Percentiles rank a stretch among this genome's conserved stretches.
Evolutionary conservation across 2,888 invertebrate species (phyloP).

Genomic region (Disparrhopalites patrizii): DNA sequence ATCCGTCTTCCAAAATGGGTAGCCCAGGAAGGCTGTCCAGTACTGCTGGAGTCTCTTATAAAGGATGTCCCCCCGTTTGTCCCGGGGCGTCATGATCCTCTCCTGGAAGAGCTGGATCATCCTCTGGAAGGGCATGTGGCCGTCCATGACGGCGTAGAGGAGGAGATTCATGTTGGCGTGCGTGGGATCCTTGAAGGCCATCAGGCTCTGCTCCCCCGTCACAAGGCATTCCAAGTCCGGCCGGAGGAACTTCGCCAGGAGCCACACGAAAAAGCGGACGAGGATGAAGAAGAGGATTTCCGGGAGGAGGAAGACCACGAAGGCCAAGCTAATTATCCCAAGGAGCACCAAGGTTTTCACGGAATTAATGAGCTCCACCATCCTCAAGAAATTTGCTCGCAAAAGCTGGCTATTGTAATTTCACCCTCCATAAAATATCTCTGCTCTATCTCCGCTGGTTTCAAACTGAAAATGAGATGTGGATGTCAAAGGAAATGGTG

Average conservation of each 20-base stretch:
- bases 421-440: no score
- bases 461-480: no score
- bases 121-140: not conserved
- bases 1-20: slow-evolving; percentile 12
- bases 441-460: no score
- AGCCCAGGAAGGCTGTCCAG: not conserved
- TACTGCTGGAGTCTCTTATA: slow-evolving; percentile 1
- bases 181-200: not conserved
- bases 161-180: not conserved
- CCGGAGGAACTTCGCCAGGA: not conserved
- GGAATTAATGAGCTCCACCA: no score
- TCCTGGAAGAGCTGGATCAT: not conserved
- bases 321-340: no score
- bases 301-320: no score
- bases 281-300: not conserved
- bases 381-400: no score
- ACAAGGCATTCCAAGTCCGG: not conserved
- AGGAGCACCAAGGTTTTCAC: no score
- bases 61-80: not conserved
- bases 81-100: not conserved
- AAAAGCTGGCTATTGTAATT: no score
- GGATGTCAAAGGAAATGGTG: no score
- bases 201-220: not conserved
- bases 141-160: not conserved
- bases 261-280: not conserved